A percentile compares a stretch with the other conserved stretches of the same genome.
These are phyloP conservation scores for Diglossa brunneiventris DNA, from an alignment of 2,113 vertebrate species.

Conservation along the genomic window DNA sequence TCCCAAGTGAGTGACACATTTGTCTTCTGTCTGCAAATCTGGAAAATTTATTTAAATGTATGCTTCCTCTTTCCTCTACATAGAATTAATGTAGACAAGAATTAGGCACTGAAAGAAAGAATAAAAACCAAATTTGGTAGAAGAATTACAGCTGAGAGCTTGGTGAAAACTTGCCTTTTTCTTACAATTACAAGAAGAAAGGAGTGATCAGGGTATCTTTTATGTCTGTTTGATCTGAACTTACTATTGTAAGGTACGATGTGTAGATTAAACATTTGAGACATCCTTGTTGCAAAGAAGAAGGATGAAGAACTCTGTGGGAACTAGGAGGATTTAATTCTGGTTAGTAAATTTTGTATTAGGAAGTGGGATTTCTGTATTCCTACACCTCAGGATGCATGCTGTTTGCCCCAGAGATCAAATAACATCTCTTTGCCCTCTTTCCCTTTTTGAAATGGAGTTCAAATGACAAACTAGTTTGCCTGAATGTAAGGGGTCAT, in stretches of 20 bases:
- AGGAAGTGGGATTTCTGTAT: neutral
- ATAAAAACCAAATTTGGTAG: slow-evolving; percentile 5
- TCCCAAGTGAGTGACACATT: slow-evolving; percentile 35
- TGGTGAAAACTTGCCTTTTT: neutral
- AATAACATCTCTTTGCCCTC: neutral
- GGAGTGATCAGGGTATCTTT: neutral
- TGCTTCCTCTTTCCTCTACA: slow-evolving; percentile 22
- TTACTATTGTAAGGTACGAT: neutral
- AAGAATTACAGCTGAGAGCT: neutral
- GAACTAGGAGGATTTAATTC: neutral
- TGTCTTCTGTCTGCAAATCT: slow-evolving; percentile 49
- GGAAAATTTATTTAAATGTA: slow-evolving; percentile 64
- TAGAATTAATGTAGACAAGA: slow-evolving; percentile 38
- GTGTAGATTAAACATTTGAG: neutral
- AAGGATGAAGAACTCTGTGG: neutral
- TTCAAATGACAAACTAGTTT: neutral
- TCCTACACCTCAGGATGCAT: neutral
- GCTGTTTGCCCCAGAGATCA: neutral
- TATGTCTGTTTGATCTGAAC: neutral
- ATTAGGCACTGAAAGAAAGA: slow-evolving; percentile 15
- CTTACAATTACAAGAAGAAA: neutral
- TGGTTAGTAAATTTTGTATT: neutral
- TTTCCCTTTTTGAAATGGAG: neutral
- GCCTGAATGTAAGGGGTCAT: neutral
- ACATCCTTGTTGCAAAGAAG: neutral